Evolutionary conservation across 2,113 vertebrate genomes (phyloP), one percentile per base, ranked within the genome.

Genomic region (Rhabdornis inornatus): DNA sequence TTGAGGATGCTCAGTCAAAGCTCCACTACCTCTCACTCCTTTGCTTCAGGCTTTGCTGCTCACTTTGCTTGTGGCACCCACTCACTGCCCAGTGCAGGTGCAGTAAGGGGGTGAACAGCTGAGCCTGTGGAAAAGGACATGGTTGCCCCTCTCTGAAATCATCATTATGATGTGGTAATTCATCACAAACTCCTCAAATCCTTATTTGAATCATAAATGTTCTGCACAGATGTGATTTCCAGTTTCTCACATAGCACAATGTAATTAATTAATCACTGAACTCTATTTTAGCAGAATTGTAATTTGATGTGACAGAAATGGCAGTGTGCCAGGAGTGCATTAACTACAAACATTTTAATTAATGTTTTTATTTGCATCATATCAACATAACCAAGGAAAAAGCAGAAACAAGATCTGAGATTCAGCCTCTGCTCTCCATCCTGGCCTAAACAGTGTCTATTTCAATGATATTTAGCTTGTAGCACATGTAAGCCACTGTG

Each of bases 261-360:
- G 89, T 85, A 94, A 77, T 96, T 70, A 92, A 81, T 92, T 83
- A 69, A 68, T 68, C 68, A 61, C 33, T 50, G 55, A 37, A 77
- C 27, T 55, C 84, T n/a, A 45, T 91, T 92, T 83, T 33, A 81
- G 55, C 22, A 64, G 75, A 83, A 63, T 13, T 63, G 47, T 15
- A 89, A 68, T 94, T 92, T 90, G 47, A 90, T 75, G 64, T 86
- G 47, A 78, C 68, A 70, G 75, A 37, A 76, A 35, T 30, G 53
- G 18, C 24, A n/a, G 59, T 35, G 31, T 71, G 16, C 40, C 85
- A 89, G 50, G n/a, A 85, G 42, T 28, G 42, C 11, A 77, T 39
- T 86, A 84, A n/a, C 37, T 74, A 59, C 21, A 74, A 53, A 69
- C 6, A 30, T 64, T 88, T 81, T 30, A 81, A 91, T 66, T 80